Evolutionary conservation across 2,888 invertebrate genomes (phyloP).

Genomic region (Lasioglossum zephyrum): DNA sequence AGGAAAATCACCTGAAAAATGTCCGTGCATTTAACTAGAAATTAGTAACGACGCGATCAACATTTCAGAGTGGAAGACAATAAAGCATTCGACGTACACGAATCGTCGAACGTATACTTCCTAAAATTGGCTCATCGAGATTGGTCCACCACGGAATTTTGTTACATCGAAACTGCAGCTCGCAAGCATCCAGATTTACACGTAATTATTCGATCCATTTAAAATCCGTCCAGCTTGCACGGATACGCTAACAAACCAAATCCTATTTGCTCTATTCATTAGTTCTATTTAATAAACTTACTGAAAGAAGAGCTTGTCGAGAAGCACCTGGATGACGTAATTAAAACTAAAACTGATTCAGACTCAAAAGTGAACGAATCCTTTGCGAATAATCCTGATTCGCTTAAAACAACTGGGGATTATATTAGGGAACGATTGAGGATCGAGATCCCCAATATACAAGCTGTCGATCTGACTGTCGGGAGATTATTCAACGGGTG

Average conservation of each 20-base stretch:
- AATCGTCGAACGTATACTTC: slow-evolving; percentile 74
- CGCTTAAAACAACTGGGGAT: slow-evolving; percentile 42
- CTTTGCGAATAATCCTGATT: slow-evolving; percentile 10
- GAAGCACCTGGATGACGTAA: neutral
- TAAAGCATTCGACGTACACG: neutral
- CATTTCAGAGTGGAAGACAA: slow-evolving; percentile 37
- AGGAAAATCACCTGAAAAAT: neutral
- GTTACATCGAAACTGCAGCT: slow-evolving; percentile 76
- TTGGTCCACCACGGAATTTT: slow-evolving; percentile 76
- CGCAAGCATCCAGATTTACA: slow-evolving; percentile 73
- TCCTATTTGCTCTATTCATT: neutral
- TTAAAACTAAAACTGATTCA: neutral
- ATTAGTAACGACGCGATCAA: neutral
- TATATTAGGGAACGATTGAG: slow-evolving; percentile 59
- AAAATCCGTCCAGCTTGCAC: neutral
- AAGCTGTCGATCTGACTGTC: slow-evolving; percentile 67
- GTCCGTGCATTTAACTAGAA: neutral
- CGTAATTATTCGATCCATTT: slow-evolving; percentile 58
- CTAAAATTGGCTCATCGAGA: slow-evolving; percentile 74
- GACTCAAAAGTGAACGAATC: slow-evolving; percentile 29
- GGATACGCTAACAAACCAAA: neutral
- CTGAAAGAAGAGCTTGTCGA: slow-evolving; percentile 25
- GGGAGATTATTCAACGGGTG: slow-evolving; percentile 76
- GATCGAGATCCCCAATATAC: slow-evolving; percentile 68
- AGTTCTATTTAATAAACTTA: slow-evolving; percentile 75